A percentile compares a stretch with the other conserved stretches of the same genome.
Evolutionary conservation across 2,113 vertebrate genomes (phyloP).

Genomic region (Microcebus griseorufus): DNA sequence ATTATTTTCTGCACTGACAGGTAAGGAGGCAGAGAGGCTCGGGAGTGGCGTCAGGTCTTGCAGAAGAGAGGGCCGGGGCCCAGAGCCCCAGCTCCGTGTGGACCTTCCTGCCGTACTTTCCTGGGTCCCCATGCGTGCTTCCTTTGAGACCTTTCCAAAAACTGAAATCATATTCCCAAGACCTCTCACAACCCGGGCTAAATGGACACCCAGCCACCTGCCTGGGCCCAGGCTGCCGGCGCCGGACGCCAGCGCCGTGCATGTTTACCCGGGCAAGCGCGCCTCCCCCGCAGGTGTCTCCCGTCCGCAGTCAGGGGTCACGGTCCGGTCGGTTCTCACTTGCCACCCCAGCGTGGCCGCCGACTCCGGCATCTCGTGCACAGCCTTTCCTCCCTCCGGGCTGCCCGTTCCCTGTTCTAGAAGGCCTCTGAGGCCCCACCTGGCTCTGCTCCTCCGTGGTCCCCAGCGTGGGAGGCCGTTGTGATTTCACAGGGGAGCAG

Average conservation of each 20-base stretch:
- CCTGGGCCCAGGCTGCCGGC: neutral
- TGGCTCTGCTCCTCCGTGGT: neutral
- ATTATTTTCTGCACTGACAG: conserved; percentile 61
- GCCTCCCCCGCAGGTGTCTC: fast-evolving
- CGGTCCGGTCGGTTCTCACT: neutral
- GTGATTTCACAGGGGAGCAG: neutral
- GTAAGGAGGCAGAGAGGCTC: conserved; percentile 5
- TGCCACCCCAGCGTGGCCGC: fast-evolving
- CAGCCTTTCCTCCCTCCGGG: neutral
- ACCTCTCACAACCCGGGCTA: neutral
- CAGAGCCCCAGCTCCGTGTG: fast-evolving
- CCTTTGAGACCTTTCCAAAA: neutral
- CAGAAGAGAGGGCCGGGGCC: neutral
- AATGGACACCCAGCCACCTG: neutral
- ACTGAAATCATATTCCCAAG: neutral
- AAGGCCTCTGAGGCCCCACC: neutral
- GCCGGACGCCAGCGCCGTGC: fast-evolving
- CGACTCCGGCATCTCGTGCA: no score
- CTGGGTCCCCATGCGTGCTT: neutral
- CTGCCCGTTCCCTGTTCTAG: neutral
- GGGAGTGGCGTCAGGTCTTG: neutral
- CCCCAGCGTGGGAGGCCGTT: neutral
- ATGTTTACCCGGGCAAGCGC: fast-evolving
- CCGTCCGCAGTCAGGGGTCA: fast-evolving
- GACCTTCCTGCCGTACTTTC: neutral